A percentile compares a stretch with the other conserved stretches of the same genome.
phyloP scores from a whole-genome alignment of 2,797 vertebrate genomes.

The Pristis pectinata region DNA sequence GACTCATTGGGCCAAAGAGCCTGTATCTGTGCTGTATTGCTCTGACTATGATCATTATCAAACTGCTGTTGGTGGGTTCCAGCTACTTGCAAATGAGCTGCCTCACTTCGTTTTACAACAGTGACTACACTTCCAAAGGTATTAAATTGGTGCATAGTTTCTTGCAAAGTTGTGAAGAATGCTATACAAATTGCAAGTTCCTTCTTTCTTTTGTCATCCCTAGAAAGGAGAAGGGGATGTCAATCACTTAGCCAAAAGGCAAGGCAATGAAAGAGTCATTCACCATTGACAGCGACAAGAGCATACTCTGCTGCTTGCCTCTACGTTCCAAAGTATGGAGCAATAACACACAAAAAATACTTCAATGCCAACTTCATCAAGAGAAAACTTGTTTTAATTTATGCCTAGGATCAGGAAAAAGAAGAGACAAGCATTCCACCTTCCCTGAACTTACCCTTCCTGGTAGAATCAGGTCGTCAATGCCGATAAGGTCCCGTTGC shows the following conservation, averaged over 20 bases:
- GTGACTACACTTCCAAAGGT: not conserved
- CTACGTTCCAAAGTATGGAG: too few species aligned
- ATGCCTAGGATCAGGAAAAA: not conserved
- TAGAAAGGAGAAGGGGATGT: not conserved
- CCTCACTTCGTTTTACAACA: not conserved
- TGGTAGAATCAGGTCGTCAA: constrained; percentile 74
- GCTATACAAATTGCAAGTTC: not conserved
- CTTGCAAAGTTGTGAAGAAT: not conserved
- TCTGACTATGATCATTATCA: not conserved
- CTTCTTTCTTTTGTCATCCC: not conserved
- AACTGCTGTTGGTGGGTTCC: not conserved
- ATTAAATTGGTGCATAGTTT: not conserved
- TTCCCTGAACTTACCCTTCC: constrained; percentile 69
- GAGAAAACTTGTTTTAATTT: not conserved
- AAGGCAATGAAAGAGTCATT: not conserved
- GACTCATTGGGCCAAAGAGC: too few species aligned
- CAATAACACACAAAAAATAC: not conserved
- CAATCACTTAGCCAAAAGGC: not conserved
- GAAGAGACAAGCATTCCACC: not conserved
- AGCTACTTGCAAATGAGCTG: not conserved
- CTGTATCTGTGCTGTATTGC: too few species aligned
- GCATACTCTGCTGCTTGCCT: not conserved
- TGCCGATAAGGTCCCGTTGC: constrained; percentile 81
- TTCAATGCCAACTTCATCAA: not conserved
- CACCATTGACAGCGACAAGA: not conserved